phyloP scores from a whole-genome alignment of 2,113 vertebrate species.

The Pygoscelis adeliae region DNA sequence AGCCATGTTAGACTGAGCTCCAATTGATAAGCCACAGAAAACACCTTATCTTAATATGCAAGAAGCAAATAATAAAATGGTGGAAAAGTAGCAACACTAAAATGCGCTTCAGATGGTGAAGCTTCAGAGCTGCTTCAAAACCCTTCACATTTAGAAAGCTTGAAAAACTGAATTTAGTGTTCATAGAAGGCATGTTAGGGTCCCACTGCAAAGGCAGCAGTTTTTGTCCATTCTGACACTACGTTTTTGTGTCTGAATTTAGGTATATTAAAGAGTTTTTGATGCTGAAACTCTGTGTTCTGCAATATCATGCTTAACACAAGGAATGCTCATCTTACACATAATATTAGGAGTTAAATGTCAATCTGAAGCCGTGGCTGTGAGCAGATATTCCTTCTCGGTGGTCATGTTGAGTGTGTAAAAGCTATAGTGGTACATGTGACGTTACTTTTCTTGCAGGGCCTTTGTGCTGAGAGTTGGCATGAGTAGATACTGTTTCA shows the following conservation, averaged over 20 bases:
- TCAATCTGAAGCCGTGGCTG: not conserved
- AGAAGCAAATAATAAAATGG: not conserved
- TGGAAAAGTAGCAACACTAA: not conserved
- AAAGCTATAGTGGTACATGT: not conserved
- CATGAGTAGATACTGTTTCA: not conserved
- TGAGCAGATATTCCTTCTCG: not conserved
- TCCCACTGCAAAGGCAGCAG: not conserved
- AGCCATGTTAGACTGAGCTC: not conserved
- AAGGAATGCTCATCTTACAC: not conserved
- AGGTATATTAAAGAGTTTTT: not conserved
- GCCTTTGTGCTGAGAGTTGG: not conserved
- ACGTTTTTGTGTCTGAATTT: not conserved
- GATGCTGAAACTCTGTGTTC: not conserved
- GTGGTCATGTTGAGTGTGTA: not conserved
- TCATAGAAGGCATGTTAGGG: not conserved
- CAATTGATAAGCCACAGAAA: not conserved
- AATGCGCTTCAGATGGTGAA: not conserved
- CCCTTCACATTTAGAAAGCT: not conserved
- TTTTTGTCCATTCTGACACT: not conserved
- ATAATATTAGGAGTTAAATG: not conserved
- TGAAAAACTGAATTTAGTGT: not conserved
- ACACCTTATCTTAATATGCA: not conserved
- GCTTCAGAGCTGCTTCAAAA: not conserved
- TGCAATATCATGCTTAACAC: not conserved
- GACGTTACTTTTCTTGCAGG: constrained; percentile 6